Conservation (phyloP, 1,140 invertebrate genomes). For the Macrocentrus cingulum region DNA sequence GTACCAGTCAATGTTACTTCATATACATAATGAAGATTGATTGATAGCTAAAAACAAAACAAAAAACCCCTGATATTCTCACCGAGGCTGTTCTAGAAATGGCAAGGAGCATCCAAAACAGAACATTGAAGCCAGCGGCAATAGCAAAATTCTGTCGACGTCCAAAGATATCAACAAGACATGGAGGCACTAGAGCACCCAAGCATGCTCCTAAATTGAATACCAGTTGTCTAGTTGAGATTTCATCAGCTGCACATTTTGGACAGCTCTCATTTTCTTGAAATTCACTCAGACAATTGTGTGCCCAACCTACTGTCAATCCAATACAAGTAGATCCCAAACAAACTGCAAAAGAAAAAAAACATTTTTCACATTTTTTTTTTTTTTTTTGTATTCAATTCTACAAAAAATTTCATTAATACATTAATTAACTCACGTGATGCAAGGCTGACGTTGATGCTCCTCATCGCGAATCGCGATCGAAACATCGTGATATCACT, state of each 20-base stretch:
- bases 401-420: not conserved
- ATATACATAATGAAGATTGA: too few species aligned
- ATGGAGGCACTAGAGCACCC: constrained; percentile 31
- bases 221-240: not conserved
- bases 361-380: too few species aligned
- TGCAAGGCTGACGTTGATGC: not conserved
- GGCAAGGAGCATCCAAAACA: constrained; percentile 29
- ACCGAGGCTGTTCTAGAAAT: not conserved
- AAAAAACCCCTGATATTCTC: too few species aligned
- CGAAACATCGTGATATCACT: too few species aligned
- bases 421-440: constrained; percentile 6
- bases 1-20: too few species aligned
- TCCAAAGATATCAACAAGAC: constrained; percentile 31
- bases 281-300: constrained; percentile 18
- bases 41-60: too few species aligned
- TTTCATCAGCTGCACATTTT: not conserved
- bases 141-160: constrained; percentile 27
- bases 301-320: constrained; percentile 29
- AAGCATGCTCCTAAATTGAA: constrained; percentile 29
- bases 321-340: constrained; percentile 33
- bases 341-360: constrained; percentile 27
- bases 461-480: not conserved
- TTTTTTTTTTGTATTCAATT: not conserved
- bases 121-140: constrained; percentile 17
- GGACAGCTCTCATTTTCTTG: not conserved